These are phyloP conservation scores for Amia ocellicauda DNA, from an alignment of 2,113 vertebrate genomes.

Conservation along the genomic window DNA sequence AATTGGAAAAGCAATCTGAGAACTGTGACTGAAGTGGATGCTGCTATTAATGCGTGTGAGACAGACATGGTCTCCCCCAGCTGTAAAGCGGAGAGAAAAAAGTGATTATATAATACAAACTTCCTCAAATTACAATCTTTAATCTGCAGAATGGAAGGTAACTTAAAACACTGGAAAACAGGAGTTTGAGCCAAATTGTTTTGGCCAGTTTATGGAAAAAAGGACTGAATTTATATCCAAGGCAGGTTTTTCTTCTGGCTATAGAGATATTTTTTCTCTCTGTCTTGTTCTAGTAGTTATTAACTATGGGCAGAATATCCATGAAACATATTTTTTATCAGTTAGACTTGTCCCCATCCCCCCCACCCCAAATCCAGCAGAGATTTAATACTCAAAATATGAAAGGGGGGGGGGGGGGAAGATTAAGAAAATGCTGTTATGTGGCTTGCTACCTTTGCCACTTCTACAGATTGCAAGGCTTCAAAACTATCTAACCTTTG, in stretches of 20 bases:
- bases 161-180: constrained; percentile 9
- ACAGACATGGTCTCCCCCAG: neutral
- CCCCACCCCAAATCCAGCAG: too few species aligned
- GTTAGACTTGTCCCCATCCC: neutral
- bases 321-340: neutral
- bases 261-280: too few species aligned
- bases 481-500: neutral
- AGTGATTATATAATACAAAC: neutral
- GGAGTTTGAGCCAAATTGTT: neutral
- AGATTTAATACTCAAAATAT: neutral
- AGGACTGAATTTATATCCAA: neutral
- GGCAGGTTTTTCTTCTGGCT: neutral
- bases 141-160: constrained; percentile 5
- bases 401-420: neutral
- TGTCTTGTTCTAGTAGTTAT: too few species aligned
- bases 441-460: neutral
- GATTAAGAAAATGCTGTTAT: neutral
- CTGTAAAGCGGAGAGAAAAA: constrained; percentile 4
- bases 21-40: neutral
- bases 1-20: neutral
- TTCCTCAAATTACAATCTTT: constrained; percentile 9
- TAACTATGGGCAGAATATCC: neutral
- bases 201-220: constrained; percentile 1
- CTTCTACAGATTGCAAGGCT: neutral
- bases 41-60: neutral